phyloP scores from a whole-genome alignment of 2,113 vertebrate genomes.

The Clupea harengus region DNA sequence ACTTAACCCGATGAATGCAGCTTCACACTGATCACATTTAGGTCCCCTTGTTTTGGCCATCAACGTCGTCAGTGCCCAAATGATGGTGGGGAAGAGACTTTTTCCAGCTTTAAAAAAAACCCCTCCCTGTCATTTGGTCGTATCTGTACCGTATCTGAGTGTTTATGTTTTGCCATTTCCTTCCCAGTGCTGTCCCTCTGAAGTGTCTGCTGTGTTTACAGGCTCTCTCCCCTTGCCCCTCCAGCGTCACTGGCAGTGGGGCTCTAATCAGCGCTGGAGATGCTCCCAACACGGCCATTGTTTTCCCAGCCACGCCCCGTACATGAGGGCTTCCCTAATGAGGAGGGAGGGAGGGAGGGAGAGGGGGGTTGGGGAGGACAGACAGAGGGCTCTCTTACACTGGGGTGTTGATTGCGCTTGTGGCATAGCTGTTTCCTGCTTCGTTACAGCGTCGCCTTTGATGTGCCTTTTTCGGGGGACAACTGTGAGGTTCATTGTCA shows the following conservation, averaged over 20 bases:
- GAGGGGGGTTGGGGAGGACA: not conserved
- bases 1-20: not conserved
- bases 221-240: not conserved
- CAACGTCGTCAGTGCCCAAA: not conserved
- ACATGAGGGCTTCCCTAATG: slow-evolving; percentile 8
- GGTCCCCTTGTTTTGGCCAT: not conserved
- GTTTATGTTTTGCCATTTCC: slow-evolving; percentile 43
- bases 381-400: slow-evolving; percentile 15
- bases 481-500: slow-evolving; percentile 40
- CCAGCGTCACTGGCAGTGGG: slow-evolving; percentile 17
- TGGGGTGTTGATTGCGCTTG: slow-evolving; percentile 38
- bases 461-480: slow-evolving; percentile 37
- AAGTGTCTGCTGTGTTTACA: slow-evolving; percentile 34
- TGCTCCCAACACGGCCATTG: slow-evolving; percentile 4
- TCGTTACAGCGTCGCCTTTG: slow-evolving; percentile 38
- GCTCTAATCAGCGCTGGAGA: slow-evolving; percentile 25
- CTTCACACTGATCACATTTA: not conserved
- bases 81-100: not conserved
- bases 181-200: slow-evolving; percentile 32
- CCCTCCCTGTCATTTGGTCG: not conserved
- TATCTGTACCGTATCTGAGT: slow-evolving; percentile 22
- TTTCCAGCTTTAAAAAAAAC: no score
- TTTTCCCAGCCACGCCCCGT: slow-evolving; percentile 30
- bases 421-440: slow-evolving; percentile 44
- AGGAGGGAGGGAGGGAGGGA: not conserved